phyloP scores from a whole-genome alignment of 2,113 vertebrate species.

The Myodes glareolus region DNA sequence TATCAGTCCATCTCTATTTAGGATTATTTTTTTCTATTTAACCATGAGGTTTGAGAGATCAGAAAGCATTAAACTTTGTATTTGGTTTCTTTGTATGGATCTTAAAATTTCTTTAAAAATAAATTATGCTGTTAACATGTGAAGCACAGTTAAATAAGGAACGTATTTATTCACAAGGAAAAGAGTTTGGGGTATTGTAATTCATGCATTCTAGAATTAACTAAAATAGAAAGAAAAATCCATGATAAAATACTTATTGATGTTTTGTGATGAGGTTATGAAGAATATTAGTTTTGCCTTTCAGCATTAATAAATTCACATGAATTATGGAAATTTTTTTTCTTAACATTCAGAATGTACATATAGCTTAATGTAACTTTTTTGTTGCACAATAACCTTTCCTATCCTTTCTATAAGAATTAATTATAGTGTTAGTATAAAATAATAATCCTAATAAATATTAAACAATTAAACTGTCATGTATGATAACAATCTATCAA shows the following conservation, averaged over 20 bases:
- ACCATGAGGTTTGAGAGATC: conserved; percentile 68
- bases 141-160: conserved; percentile 66
- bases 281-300: conserved; percentile 38
- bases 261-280: conserved; percentile 17
- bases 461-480: background rate
- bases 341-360: background rate
- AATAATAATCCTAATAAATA: conserved; percentile 1
- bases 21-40: conserved; percentile 77
- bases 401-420: background rate
- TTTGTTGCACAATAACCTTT: background rate
- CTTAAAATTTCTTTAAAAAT: conserved; percentile 61
- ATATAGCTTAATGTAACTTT: background rate
- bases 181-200: background rate
- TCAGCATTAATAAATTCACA: conserved; percentile 5
- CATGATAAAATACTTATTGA: background rate
- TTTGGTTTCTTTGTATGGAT: conserved; percentile 75
- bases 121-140: conserved; percentile 43
- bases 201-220: conserved; percentile 27
- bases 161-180: conserved; percentile 65
- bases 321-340: background rate
- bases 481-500: background rate
- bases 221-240: conserved; percentile 63
- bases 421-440: background rate
- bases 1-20: conserved; percentile 86
- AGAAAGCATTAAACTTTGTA: conserved; percentile 66